Base-by-base conservation (phyloP, 1,140 invertebrate species). In the Aradophagus sp. region DNA sequence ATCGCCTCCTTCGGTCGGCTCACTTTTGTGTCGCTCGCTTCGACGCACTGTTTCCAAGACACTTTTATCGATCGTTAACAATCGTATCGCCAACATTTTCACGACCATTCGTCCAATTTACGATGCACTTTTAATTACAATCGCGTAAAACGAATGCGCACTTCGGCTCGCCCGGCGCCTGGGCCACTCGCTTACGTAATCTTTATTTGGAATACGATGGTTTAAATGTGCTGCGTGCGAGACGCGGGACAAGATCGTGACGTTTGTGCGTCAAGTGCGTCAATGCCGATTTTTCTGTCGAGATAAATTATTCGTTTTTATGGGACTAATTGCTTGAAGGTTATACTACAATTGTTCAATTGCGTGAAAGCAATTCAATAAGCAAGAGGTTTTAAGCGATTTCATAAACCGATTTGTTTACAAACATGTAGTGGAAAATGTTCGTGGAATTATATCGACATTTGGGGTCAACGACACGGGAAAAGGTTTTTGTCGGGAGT, bases 41-140 rank as follows among this genome's bases (percentile, higher is more conserved):
- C 11, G 35, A 63, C 59, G 45, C 32, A 59, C 38, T 58, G 58
- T 65, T 71, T 65, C 62, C 62, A 72, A 66, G 69, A 65, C 59
- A 66, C 55, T 72, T 63, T 61, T 72, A 66, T 72, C 68, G 61
- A 71, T 71, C 68, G 39, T 55, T 55, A 47, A 48, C 52, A 70
- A 58, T 70, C 50, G 58, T 53, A 52, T 15, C 11, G 42, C 8
- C 20, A 36, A 4, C 44, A 55, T 38, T 52, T 71, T 65, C 36
- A 65, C 50, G 35, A 50, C n/a, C 59, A 50, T 29, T 47, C 29
- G 52, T 36, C 58, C 52, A 55, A 59, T 65, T 62, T 59, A 27
- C 34, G 1, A 19, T 38, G 8, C 12, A 13, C 36, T 52, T 53
- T 70, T 70, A 70, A 70, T 70, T 63, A 20, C 56, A 29, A 56